These are phyloP conservation scores for Ridgeia piscesae DNA, from an alignment of 1,140 invertebrate genomes.

Conservation along the genomic window DNA sequence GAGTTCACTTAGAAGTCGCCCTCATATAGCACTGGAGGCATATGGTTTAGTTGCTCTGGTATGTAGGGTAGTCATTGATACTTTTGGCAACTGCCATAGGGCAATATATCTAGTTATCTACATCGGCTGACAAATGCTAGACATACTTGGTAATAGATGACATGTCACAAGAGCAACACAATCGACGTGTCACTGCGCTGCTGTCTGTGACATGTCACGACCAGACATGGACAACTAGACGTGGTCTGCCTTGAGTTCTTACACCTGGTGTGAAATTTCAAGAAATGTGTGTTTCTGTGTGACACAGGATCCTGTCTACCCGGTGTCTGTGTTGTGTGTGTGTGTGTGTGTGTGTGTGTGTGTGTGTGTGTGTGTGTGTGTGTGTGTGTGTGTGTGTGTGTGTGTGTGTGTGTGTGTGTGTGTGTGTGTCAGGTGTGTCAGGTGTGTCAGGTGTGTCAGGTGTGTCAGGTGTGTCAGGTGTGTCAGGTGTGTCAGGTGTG, in stretches of 20 bases:
- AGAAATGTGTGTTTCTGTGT: background rate
- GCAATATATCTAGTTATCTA: background rate
- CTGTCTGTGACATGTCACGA: background rate
- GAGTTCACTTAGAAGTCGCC: background rate
- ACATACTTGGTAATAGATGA: background rate
- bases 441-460: too few species aligned
- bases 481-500: too few species aligned
- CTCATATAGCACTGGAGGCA: background rate
- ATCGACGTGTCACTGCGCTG: background rate
- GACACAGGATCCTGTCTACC: background rate
- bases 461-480: too few species aligned
- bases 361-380: too few species aligned
- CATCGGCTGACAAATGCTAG: background rate
- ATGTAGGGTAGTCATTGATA: background rate
- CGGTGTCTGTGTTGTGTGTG: too few species aligned
- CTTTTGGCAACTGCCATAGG: background rate
- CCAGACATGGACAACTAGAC: background rate
- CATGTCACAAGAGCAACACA: background rate
- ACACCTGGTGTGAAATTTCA: background rate
- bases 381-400: too few species aligned
- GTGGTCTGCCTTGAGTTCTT: too few species aligned
- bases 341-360: too few species aligned
- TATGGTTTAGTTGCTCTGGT: background rate
- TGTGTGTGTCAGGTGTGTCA: too few species aligned
- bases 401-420: too few species aligned